phyloP scores from a whole-genome alignment of 2,113 vertebrate species.

The Porphyrio hochstetteri region DNA sequence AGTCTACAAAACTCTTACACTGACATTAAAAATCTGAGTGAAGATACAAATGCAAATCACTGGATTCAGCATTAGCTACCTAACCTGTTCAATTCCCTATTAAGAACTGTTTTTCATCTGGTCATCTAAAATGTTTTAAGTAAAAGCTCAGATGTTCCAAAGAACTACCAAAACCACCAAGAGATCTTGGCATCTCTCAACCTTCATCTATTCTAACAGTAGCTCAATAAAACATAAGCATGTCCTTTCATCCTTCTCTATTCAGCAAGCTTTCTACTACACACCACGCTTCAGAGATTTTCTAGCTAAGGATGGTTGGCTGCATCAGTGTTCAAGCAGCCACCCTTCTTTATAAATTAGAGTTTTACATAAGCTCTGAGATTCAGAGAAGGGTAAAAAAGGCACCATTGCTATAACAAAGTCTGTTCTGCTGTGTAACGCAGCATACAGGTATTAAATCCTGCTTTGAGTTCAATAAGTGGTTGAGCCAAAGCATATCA shows the following conservation, averaged over 20 bases:
- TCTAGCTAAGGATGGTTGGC: background rate
- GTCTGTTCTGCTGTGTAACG: background rate
- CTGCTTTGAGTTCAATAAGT: background rate
- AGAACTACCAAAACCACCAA: background rate
- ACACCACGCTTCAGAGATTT: background rate
- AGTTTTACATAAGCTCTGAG: background rate
- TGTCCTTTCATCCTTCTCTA: background rate
- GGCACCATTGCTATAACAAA: background rate
- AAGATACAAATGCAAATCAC: background rate
- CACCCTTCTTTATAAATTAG: background rate
- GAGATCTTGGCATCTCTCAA: background rate
- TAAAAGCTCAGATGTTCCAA: background rate
- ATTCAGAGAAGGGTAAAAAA: background rate
- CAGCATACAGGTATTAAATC: background rate
- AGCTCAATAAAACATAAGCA: background rate
- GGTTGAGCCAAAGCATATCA: background rate
- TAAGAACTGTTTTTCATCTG: background rate
- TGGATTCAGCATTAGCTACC: background rate
- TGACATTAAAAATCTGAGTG: background rate
- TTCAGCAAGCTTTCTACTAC: background rate
- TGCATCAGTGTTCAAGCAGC: background rate
- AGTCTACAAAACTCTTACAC: background rate
- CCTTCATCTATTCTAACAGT: background rate
- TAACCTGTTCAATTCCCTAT: background rate
- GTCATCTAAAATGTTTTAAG: background rate